Base-by-base conservation (phyloP, 2,113 vertebrate genomes). In the Psittacus erithacus region DNA sequence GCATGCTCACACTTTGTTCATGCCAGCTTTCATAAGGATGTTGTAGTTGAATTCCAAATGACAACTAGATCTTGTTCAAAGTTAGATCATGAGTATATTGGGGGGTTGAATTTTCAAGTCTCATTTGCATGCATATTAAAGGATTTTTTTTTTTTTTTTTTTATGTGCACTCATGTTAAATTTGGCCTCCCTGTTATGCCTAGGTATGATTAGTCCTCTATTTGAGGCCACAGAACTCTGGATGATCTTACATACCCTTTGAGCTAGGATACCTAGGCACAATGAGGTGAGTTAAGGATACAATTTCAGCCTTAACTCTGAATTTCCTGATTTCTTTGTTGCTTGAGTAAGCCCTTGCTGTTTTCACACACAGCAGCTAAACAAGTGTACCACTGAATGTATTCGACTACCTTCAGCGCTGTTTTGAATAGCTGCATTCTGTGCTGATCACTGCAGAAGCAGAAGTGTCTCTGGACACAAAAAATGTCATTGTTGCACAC, bases 211-310 rank as follows among this genome's bases (percentile, higher is more conserved):
- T 95, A 82, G 96, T 77, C 83, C 93, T 93, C 91, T 95, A 67
- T 94, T 94, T 96, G 96, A 62, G 96, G 94, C 82, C 94, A 85
- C 86, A 96, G 93, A 96, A 97, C 96, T 95, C 92, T 95, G 97
- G 97, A 97, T 95, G 94, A 39, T 93, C 88, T 93, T 97, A 86
- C 89, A 96, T 92, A 71, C 92, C 95, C 88, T 96, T 96, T 97
- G 95, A 96, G 97, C 95, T 97, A 97, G 96, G 95, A 97, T 96
- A 97, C 96, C 90, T 97, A 97, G 96, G 95, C 94, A 95, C 96
- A 84, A 89, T 82, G 86, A 97, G 96, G 96, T 97, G 97, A 97
- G 94, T 95, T 97, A 96, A 97, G 97, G 95, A 89, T 89, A 95
- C 88, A 17, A 13, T 89, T 96, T 91, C 78, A 94, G 90, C 97